Percentiles rank a stretch among this genome's conserved stretches.
Evolutionary conservation across 2,797 vertebrate species (phyloP).

Genomic region (Scyliorhinus canicula): DNA sequence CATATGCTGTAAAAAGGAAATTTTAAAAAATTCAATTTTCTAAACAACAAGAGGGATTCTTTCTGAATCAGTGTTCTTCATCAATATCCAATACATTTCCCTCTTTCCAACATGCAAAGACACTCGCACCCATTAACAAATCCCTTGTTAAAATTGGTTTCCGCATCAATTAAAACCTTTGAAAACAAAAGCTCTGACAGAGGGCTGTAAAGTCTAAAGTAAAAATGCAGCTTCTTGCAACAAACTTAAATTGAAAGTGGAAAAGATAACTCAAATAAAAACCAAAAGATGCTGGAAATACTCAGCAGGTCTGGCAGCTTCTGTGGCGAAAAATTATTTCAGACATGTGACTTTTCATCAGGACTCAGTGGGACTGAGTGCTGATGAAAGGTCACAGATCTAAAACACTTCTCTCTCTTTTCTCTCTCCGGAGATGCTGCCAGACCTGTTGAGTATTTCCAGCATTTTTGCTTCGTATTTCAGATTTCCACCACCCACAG

Average conservation of each 20-base stretch:
- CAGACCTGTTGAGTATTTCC: not conserved
- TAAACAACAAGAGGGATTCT: not conserved
- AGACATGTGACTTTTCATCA: not conserved
- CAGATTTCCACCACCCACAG: not conserved
- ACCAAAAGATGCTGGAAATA: not conserved
- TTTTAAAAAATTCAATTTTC: not conserved
- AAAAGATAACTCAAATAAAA: not conserved
- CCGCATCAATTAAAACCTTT: not conserved
- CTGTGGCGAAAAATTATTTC: not conserved
- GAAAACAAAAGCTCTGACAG: not conserved
- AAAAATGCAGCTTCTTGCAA: not conserved
- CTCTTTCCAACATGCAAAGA: not conserved
- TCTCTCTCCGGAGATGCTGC: not conserved
- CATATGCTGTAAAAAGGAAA: constrained; percentile 63
- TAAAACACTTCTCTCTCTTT: not conserved
- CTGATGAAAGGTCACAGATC: not conserved
- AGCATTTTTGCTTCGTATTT: not conserved
- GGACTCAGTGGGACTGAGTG: not conserved
- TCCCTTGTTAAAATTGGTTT: not conserved
- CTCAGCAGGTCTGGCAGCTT: not conserved
- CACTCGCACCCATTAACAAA: not conserved
- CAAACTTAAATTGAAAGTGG: not conserved
- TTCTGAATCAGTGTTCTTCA: not conserved
- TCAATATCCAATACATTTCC: not conserved
- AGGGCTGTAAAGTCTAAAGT: not conserved